These are phyloP conservation scores for Petaurus breviceps DNA, from an alignment of 2,113 vertebrate genomes.

Conservation along the genomic window DNA sequence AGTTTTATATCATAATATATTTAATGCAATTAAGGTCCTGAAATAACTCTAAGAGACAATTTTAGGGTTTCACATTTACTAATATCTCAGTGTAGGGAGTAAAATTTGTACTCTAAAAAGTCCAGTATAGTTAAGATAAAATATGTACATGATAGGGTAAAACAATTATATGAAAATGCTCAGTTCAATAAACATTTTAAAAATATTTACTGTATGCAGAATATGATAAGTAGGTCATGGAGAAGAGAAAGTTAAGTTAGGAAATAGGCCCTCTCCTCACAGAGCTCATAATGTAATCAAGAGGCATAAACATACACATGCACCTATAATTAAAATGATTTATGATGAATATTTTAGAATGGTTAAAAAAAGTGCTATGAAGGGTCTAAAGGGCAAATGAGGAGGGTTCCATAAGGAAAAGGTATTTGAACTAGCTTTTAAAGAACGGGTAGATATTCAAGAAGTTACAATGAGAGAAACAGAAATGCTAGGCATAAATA, in stretches of 20 bases:
- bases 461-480: not conserved
- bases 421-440: not conserved
- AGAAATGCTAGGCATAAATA: not conserved
- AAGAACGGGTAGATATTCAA: not conserved
- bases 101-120: conserved; percentile 40
- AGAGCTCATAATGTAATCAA: not conserved
- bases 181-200: not conserved
- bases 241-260: not conserved
- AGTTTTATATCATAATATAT: conserved; percentile 9
- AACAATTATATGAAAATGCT: not conserved
- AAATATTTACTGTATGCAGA: not conserved
- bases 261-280: not conserved
- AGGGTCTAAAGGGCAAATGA: not conserved
- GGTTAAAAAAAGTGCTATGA: not conserved
- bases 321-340: too few species aligned
- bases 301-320: not conserved
- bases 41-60: not conserved
- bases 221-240: not conserved
- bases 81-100: not conserved
- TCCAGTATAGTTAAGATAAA: not conserved
- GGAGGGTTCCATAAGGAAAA: not conserved
- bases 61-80: conserved; percentile 12
- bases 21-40: not conserved
- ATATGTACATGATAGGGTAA: not conserved
- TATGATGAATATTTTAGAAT: not conserved